Evolutionary conservation across 1,140 invertebrate genomes (phyloP), one percentile per base, ranked within the genome.

Genomic region (Drosophila bifasciata): DNA sequence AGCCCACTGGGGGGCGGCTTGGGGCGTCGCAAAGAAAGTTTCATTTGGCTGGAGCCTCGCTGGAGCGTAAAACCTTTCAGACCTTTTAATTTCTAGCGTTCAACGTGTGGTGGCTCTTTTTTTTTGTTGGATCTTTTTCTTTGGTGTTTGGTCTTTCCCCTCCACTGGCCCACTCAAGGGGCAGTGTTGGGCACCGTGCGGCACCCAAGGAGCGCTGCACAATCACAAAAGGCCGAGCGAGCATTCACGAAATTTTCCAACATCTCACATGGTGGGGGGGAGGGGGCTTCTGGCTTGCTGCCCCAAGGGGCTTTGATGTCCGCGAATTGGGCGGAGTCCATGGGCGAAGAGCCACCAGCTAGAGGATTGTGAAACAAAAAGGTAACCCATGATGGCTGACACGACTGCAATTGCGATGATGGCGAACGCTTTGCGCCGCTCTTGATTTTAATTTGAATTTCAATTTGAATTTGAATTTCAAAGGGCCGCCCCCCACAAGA

Each of bases 361-460:
- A 3, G n/a, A 63, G 49, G 44, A 61, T 43, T 25, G 40, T 25
- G n/a, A 39, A 63, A 45, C 25, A 19, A 21, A 45, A 43, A 41
- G 6, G 4, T 40, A 57, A 25, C 56, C 56, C 48, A 49, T 59
- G 62, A 50, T 68, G 56, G 41, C 40, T 39, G 78, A 53, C 78
- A 53, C 78, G 55, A 76, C 62, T 36, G 11, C 17, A 76, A 55
- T 76, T 59, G 61, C 62, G 51, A 60, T 62, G 58, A 83, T 88
- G 83, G 78, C 69, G 48, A 67, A 78, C 51, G 69, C 13, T 64
- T 66, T 66, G 62, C 36, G 13, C 32, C 57, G 69, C 64, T 79
- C 76, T 70, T 79, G 60, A 59, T 85, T 84, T 83, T 79, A 70
- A 71, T 86, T 85, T 80, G 57, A 81, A 63, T 81, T 76, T 76